Conservation (phyloP, 2,888 invertebrate genomes). For the Habroteleia sp. region DNA sequence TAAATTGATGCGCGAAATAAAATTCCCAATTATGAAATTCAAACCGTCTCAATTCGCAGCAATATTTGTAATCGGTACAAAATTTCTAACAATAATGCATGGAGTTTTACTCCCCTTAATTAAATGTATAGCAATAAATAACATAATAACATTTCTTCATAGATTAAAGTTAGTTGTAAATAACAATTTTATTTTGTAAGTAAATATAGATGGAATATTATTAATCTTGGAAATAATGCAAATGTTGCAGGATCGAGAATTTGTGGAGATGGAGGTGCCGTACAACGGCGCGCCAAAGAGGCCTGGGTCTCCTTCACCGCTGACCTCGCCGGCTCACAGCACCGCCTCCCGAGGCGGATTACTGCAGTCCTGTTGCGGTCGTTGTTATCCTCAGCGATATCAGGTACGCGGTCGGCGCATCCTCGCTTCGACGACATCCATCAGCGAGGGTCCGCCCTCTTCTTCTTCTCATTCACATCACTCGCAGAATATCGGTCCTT, state of each 20-base stretch:
- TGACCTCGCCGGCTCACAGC: constrained; percentile 93
- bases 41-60: too few species aligned
- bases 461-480: constrained; percentile 76
- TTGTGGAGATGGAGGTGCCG: constrained; percentile 97
- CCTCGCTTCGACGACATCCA: constrained; percentile 79
- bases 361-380: constrained; percentile 90
- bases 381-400: constrained; percentile 93
- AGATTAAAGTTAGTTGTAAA: too few species aligned
- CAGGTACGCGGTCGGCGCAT: constrained; percentile 85
- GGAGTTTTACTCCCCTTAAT: too few species aligned
- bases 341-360: constrained; percentile 87
- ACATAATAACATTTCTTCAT: too few species aligned
- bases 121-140: too few species aligned
- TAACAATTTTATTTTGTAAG: background rate
- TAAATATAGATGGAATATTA: too few species aligned
- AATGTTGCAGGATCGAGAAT: constrained; percentile 92
- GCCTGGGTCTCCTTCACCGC: constrained; percentile 93
- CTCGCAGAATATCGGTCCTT: constrained; percentile 70
- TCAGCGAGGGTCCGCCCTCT: constrained; percentile 77
- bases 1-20: too few species aligned
- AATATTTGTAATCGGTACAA: too few species aligned
- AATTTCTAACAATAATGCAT: too few species aligned
- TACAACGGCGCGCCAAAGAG: constrained; percentile 96
- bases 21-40: too few species aligned
- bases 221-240: too few species aligned